Percentiles rank a stretch among this genome's conserved stretches.
These are phyloP conservation scores for Axinella damicornis DNA, from an alignment of 37 sponge, comb jelly and placozoan species.

Conservation along the genomic window DNA sequence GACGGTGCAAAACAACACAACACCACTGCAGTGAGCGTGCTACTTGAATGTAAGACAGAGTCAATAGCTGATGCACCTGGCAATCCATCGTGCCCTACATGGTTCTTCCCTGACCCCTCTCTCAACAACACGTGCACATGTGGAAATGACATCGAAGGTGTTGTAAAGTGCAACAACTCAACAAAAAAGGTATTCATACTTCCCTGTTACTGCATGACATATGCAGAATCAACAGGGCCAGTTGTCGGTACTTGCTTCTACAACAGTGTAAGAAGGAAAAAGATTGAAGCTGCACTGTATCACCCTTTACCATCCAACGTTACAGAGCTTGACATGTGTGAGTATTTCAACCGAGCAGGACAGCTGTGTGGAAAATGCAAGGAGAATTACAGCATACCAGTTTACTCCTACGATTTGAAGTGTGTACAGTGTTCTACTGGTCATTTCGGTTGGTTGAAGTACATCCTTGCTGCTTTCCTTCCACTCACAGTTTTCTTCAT, in stretches of 20 bases:
- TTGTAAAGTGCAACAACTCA: too few species aligned
- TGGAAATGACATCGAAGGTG: too few species aligned
- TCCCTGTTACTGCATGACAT: too few species aligned
- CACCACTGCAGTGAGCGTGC: too few species aligned
- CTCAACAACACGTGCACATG: too few species aligned
- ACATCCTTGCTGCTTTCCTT: constrained; percentile 19
- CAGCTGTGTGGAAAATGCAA: constrained; percentile 68
- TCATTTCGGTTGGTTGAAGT: constrained; percentile 5
- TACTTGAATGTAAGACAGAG: too few species aligned
- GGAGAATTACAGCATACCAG: constrained; percentile 9
- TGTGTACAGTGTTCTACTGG: constrained; percentile 9
- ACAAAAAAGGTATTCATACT: too few species aligned
- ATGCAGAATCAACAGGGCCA: not conserved
- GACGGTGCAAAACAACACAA: too few species aligned
- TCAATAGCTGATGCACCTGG: too few species aligned
- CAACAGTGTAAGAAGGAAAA: not conserved
- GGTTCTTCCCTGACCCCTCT: too few species aligned
- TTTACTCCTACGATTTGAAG: constrained; percentile 32
- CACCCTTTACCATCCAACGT: not conserved
- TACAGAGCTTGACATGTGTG: constrained; percentile 26
- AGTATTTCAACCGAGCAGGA: constrained; percentile 35
- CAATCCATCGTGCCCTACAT: too few species aligned
- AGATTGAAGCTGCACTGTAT: not conserved
- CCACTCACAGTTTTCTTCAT: constrained; percentile 67
- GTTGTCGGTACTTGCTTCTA: constrained; percentile 7